Evolutionary conservation across 2,888 invertebrate genomes (phyloP), one percentile per base, ranked within the genome.

Genomic region (Bimastos eiseni): DNA sequence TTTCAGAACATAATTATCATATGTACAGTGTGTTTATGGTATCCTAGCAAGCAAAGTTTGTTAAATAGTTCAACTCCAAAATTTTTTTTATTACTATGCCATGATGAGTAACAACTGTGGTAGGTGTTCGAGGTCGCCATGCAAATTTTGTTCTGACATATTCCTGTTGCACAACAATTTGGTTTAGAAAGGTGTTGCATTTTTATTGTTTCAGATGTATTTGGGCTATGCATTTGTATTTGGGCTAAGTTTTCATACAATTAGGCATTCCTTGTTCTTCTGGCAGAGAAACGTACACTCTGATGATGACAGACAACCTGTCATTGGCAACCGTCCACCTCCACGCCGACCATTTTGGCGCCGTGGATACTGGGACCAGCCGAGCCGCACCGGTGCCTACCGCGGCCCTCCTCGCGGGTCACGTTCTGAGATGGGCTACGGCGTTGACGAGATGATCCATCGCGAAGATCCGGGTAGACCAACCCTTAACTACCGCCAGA

Each of bases 341-440:
- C 92, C 92, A 15, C 92, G 94, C 30, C 92, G 94, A 34, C 94
- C 94, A 86, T 94, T 93, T 93, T 94, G 93, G 92, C 93, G 94
- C 17, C 92, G 93, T 19, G 92, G 93, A 41, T 93, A 93, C 30
- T 44, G 88, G 36, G 83, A 90, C 49, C 49, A 37, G n/a, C 84
- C 84, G 0, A 88, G 90, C n/a, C 90, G 41, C 21, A 70, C 84
- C 38, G 86, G 86, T 38, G 86, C 49, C 6, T 70, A 93, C 92
- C 89, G 92, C 92, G 41, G 93, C 91, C 70, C 93, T 91, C 90
- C 93, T 55, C 44, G 89, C 49, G 37, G 36, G 34, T 89, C 41
- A 19, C 89, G 89, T 24, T 92, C 89, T 93, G 92, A 30, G 44
- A 37, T 90, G 55, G 37, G 55, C 5, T 86, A 86, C 86, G n/a